A percentile compares a stretch with the other conserved stretches of the same genome.
Conservation (phyloP, 2,113 vertebrate species). For the Geococcyx californianus region DNA sequence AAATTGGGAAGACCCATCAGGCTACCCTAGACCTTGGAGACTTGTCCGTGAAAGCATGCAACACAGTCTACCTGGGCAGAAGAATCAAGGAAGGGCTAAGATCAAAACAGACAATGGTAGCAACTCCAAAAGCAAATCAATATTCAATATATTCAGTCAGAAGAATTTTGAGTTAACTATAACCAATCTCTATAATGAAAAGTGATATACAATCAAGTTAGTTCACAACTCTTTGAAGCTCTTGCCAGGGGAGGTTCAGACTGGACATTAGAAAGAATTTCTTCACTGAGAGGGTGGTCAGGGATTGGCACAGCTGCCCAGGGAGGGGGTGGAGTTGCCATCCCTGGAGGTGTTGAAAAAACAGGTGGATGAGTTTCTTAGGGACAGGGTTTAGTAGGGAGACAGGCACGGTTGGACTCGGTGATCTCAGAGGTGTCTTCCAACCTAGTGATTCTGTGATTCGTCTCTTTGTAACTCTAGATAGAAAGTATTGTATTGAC, state of each 20-base stretch:
- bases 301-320: no score
- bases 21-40: not conserved
- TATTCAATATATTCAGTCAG: not conserved
- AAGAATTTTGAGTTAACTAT: not conserved
- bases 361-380: no score
- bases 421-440: no score
- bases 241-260: no score
- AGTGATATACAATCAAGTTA: not conserved
- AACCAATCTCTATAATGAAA: not conserved
- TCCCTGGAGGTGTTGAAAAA: no score
- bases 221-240: not conserved
- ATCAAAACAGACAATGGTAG: not conserved
- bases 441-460: no score
- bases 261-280: no score
- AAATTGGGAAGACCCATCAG: not conserved
- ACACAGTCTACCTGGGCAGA: not conserved
- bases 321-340: no score
- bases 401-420: no score
- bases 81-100: not conserved
- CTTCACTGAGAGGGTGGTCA: no score
- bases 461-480: not conserved
- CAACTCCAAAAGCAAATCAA: not conserved
- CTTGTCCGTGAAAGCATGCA: fast-evolving
- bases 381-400: no score
- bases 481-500: not conserved